These are phyloP conservation scores for Spheniscus humboldti DNA, from an alignment of 2,797 vertebrate species.

Conservation along the genomic window DNA sequence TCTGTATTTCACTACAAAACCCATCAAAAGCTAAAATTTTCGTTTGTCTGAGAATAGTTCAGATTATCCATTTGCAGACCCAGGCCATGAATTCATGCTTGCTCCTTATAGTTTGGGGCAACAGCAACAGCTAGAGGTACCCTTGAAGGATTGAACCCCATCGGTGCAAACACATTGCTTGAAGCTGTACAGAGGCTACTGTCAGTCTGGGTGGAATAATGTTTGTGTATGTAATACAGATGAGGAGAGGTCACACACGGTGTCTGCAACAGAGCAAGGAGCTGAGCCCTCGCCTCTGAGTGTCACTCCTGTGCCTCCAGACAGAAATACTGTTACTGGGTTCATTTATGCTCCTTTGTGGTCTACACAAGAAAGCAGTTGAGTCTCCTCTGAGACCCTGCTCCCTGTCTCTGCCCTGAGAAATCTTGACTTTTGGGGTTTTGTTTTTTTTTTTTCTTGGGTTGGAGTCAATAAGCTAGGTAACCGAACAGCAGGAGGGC, in stretches of 20 bases:
- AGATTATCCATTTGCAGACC: not conserved
- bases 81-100: not conserved
- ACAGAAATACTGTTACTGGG: not conserved
- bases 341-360: not conserved
- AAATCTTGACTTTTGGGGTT: not conserved
- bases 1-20: not conserved
- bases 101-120: not conserved
- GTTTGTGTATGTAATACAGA: not conserved
- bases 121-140: not conserved
- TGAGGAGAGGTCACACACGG: not conserved
- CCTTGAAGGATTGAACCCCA: not conserved
- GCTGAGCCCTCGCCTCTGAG: not conserved
- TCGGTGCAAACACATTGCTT: not conserved
- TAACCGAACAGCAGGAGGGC: not conserved
- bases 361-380: not conserved
- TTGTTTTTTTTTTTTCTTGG: not conserved
- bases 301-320: not conserved
- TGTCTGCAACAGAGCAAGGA: not conserved
- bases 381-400: not conserved
- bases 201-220: not conserved
- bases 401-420: not conserved
- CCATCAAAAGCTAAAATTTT: not conserved
- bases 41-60: not conserved
- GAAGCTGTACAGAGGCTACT: not conserved
- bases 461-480: not conserved